phyloP scores from a whole-genome alignment of 2,797 vertebrate species.

The Limnodromus scolopaceus region DNA sequence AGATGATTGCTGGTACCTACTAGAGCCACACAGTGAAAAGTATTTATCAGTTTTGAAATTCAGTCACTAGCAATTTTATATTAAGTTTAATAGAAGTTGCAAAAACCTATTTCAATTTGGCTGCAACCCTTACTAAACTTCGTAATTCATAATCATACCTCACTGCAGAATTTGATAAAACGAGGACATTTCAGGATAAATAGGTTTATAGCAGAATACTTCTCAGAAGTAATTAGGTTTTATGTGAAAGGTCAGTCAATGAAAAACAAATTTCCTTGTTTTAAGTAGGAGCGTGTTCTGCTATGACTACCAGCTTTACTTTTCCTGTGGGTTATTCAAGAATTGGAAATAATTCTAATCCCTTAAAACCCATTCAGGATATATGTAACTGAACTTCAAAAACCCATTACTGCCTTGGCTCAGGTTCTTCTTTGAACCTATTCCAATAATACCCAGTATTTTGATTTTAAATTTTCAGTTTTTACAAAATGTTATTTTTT shows the following conservation, averaged over 20 bases:
- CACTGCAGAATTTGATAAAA: neutral
- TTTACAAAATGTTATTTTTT: neutral
- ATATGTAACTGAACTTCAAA: neutral
- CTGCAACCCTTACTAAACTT: neutral
- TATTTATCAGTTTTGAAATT: neutral
- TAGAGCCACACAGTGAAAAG: neutral
- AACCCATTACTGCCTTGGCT: neutral
- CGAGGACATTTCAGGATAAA: neutral
- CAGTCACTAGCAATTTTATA: neutral
- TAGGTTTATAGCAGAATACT: neutral
- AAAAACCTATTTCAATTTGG: neutral
- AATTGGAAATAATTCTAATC: neutral
- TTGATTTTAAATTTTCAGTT: neutral
- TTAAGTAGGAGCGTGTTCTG: neutral
- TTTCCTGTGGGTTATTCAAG: neutral
- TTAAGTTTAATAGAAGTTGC: neutral
- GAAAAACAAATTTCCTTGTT: neutral
- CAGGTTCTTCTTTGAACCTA: neutral
- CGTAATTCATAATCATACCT: neutral
- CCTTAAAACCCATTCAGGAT: neutral
- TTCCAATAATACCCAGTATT: neutral
- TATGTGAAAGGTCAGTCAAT: constrained; percentile 4
- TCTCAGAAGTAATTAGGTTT: constrained; percentile 12
- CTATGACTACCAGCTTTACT: neutral
- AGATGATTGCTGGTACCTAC: constrained; percentile 50